Evolutionary conservation across 1,140 invertebrate species (phyloP).

Genomic region (Drosophila chauvacae): DNA sequence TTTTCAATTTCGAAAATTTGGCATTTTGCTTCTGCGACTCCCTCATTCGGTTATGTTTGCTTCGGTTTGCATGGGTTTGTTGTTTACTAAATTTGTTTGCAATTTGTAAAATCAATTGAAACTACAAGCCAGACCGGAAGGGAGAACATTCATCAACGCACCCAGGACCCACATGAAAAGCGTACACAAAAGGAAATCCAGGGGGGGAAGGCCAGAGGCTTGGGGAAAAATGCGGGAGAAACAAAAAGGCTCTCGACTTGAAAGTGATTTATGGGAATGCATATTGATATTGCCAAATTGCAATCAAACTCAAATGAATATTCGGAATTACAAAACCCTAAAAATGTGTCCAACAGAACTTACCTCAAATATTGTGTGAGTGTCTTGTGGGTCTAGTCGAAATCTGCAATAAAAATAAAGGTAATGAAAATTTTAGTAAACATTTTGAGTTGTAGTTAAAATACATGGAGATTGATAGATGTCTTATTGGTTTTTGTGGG

Average conservation of each 20-base stretch:
- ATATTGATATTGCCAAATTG: constrained; percentile 72
- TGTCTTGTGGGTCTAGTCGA: constrained; percentile 1
- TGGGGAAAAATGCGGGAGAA: constrained; percentile 31
- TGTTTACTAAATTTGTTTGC: constrained; percentile 58
- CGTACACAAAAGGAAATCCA: constrained; percentile 27
- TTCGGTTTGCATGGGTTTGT: constrained; percentile 28
- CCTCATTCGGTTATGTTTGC: constrained; percentile 13
- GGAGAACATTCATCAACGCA: constrained; percentile 39
- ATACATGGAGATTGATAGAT: neutral
- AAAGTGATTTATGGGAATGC: constrained; percentile 70
- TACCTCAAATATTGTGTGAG: constrained; percentile 14
- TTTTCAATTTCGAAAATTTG: constrained; percentile 5
- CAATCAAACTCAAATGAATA: constrained; percentile 47
- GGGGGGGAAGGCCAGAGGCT: neutral
- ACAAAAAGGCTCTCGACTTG: constrained; percentile 68
- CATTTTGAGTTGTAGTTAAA: neutral
- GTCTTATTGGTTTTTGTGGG: too few relatives aligned
- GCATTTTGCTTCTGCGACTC: constrained; percentile 15
- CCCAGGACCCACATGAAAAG: constrained; percentile 29
- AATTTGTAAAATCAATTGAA: constrained; percentile 71
- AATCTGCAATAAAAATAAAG: constrained; percentile 38
- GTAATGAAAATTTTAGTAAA: constrained; percentile 21
- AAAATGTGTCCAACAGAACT: constrained; percentile 21
- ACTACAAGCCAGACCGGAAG: constrained; percentile 14
- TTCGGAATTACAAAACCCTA: constrained; percentile 27